phyloP scores from a whole-genome alignment of 2,888 invertebrate species.

The Ommatoiulus sabulosus region DNA sequence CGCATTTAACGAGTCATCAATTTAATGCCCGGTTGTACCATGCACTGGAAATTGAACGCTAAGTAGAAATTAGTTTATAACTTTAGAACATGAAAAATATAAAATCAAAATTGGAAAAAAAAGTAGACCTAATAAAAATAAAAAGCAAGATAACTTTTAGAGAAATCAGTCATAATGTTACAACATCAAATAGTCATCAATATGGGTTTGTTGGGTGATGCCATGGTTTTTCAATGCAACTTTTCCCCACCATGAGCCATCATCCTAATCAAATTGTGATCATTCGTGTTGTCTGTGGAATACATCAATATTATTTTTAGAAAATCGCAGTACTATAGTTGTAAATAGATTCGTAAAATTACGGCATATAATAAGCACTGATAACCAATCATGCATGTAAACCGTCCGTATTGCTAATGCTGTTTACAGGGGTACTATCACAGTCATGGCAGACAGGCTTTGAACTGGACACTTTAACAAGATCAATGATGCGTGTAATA shows the following conservation, averaged over 20 bases:
- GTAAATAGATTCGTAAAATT: neutral
- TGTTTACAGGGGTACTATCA: neutral
- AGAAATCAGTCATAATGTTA: too few species aligned
- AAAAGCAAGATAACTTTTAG: too few species aligned
- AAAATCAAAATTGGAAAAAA: too few species aligned
- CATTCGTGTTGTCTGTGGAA: too few species aligned
- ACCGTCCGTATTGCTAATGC: neutral
- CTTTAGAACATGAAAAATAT: too few species aligned
- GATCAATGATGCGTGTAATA: conserved; percentile 9
- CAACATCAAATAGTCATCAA: too few species aligned
- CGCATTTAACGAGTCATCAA: neutral
- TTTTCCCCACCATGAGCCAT: too few species aligned
- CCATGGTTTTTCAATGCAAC: too few species aligned
- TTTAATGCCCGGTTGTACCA: neutral
- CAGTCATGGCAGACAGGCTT: neutral
- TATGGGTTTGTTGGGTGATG: too few species aligned
- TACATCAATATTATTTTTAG: neutral
- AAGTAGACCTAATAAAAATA: too few species aligned
- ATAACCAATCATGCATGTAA: neutral
- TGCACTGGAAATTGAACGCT: neutral
- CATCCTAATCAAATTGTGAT: too few species aligned
- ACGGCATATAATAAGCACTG: neutral
- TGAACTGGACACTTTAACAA: neutral
- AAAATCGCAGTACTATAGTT: neutral
- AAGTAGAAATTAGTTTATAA: neutral